Evolutionary conservation across 1,140 invertebrate species (phyloP), one percentile per base, ranked within the genome.

Genomic region (Mactra quadrangularis): DNA sequence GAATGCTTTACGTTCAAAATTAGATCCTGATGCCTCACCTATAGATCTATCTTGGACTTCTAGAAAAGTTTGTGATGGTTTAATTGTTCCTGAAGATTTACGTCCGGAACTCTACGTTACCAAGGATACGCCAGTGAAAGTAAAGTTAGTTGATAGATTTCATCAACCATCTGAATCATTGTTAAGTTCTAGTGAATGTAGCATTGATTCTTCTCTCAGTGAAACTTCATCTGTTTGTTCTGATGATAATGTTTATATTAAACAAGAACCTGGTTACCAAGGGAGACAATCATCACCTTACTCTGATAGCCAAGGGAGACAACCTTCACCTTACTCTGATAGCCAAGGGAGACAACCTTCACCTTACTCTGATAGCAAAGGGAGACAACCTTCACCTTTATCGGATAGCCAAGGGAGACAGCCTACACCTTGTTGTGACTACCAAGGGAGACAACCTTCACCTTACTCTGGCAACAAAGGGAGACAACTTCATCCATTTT

Each of bases 401-500:
- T n/a, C n/a, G n/a, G n/a, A n/a, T 9, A 19, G 19, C 9, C 13
- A 57, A 25, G 25, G 55, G 25, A 9, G 13, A 57, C n/a, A n/a
- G n/a, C n/a, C n/a, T n/a, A n/a, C n/a, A n/a, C n/a, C n/a, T n/a
- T n/a, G n/a, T n/a, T n/a, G 9, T 22, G 52, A 57, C 22, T 25
- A 33, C 11, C 33, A 31, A 11, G 33, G 13, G 33, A 17, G 19
- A 1, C 27, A 25, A 19, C 9, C 29, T 19, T 19, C 59, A 31
- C 38, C 55, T 41, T n/a, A n/a, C n/a, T n/a, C n/a, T n/a, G n/a
- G n/a, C n/a, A n/a, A n/a, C n/a, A n/a, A n/a, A n/a, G n/a, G n/a
- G n/a, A n/a, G n/a, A n/a, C n/a, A n/a, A n/a, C n/a, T n/a, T n/a
- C 76, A 66, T 41, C 76, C 59, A 25, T 78, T 78, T 47, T 78